These are phyloP conservation scores for Ariolimax columbianus DNA, from an alignment of 2,888 invertebrate species.

Conservation along the genomic window DNA sequence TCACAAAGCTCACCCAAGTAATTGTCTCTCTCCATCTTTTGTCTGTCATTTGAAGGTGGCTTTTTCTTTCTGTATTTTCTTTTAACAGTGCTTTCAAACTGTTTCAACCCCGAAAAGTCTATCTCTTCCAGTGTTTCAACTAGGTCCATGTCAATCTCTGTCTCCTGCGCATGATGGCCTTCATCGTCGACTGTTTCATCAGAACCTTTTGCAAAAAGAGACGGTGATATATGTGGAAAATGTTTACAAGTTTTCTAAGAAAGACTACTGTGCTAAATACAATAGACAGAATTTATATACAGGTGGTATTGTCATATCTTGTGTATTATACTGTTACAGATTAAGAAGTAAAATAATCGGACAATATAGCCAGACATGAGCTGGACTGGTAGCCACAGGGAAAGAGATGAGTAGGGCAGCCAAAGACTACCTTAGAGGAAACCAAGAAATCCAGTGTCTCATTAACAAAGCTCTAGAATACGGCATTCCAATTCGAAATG, in stretches of 20 bases:
- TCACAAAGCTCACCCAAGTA: not conserved
- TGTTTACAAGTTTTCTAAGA: not conserved
- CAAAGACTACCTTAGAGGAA: too few relatives aligned
- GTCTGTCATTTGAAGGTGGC: constrained; percentile 51
- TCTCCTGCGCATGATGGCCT: not conserved
- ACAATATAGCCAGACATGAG: too few relatives aligned
- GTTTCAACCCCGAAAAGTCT: constrained; percentile 60
- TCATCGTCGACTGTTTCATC: not conserved
- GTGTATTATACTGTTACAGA: too few relatives aligned
- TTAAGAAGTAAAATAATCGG: too few relatives aligned
- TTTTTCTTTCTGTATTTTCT: constrained; percentile 65
- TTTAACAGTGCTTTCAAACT: constrained; percentile 54
- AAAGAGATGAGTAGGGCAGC: too few relatives aligned
- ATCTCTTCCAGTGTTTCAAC: constrained; percentile 62
- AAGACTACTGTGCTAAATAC: not conserved
- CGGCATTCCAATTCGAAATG: too few relatives aligned
- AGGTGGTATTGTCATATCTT: too few relatives aligned
- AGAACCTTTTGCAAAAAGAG: not conserved
- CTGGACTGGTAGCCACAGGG: too few relatives aligned
- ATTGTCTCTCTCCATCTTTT: not conserved
- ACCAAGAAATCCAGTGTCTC: too few relatives aligned
- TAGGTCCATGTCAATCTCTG: constrained; percentile 60
- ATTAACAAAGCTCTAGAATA: too few relatives aligned
- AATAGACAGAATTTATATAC: too few relatives aligned
- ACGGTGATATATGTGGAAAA: not conserved